These are phyloP conservation scores for Zoanthus solanderi DNA, from an alignment of 92 coral and sea anemone species.

Conservation along the genomic window DNA sequence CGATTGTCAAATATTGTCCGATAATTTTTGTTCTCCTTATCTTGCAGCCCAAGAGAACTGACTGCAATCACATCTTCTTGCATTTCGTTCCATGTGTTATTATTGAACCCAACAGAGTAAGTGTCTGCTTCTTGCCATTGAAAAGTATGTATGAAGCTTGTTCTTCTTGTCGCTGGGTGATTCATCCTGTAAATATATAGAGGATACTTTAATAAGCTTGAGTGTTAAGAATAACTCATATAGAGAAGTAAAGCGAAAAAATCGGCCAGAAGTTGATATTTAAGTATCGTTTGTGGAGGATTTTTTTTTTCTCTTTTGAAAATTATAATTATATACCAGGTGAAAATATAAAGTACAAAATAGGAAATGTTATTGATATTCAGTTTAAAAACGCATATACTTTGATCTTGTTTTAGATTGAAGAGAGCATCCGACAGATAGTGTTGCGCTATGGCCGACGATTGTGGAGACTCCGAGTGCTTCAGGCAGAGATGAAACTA, in stretches of 20 bases:
- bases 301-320: no score
- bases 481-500: slow-evolving; percentile 97
- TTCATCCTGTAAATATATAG: background rate
- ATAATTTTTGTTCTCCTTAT: no score
- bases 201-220: no score
- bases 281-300: no score
- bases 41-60: slow-evolving; percentile 92
- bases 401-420: slow-evolving; percentile 66
- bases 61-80: slow-evolving; percentile 96
- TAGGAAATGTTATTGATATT: no score
- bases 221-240: no score
- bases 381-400: no score
- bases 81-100: slow-evolving; percentile 97
- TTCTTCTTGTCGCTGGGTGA: background rate
- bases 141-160: background rate
- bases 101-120: slow-evolving; percentile 94
- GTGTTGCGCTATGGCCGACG: slow-evolving; percentile 95
- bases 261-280: no score
- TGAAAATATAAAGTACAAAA: no score
- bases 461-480: slow-evolving; percentile 91
- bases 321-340: no score
- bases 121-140: background rate
- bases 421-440: slow-evolving; percentile 96
- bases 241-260: no score
- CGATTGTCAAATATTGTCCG: no score